phyloP scores from a whole-genome alignment of 2,797 vertebrate genomes.

The Liparis tanakae region DNA sequence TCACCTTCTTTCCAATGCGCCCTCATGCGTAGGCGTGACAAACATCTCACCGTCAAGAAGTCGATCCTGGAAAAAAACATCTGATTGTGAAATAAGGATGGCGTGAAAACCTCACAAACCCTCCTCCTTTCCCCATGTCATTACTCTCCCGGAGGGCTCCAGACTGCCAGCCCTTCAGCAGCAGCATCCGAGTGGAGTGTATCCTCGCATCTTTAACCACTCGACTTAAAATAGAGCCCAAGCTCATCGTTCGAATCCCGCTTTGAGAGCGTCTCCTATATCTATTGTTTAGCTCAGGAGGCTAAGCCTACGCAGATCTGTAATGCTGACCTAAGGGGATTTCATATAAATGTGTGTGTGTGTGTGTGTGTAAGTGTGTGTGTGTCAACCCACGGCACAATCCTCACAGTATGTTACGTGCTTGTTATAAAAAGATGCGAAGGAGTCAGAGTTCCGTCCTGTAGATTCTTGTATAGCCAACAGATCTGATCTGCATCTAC shows the following conservation, averaged over 20 bases:
- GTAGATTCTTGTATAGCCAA: constrained; percentile 42
- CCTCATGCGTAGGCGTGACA: neutral
- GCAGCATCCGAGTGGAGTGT: neutral
- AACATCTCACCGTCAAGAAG: neutral
- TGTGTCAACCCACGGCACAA: constrained; percentile 16
- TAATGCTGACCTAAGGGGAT: constrained; percentile 16
- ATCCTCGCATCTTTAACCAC: neutral
- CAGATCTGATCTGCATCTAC: constrained; percentile 58
- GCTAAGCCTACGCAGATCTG: constrained; percentile 27
- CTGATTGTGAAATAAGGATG: constrained; percentile 27
- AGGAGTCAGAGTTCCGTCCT: constrained; percentile 29
- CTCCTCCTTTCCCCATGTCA: constrained; percentile 21
- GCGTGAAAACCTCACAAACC: constrained; percentile 9
- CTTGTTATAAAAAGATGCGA: constrained; percentile 33
- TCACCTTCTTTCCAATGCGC: constrained; percentile 1
- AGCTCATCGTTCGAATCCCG: neutral
- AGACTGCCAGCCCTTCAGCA: neutral
- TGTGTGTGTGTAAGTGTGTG: neutral
- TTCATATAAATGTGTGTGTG: constrained; percentile 5
- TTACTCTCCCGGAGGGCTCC: constrained; percentile 18
- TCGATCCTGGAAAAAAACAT: constrained; percentile 13
- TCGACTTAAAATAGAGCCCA: constrained; percentile 10
- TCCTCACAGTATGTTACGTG: neutral
- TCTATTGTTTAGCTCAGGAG: constrained; percentile 8
- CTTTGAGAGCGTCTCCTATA: neutral